Conservation (phyloP, 2,888 invertebrate genomes). For the Synergus umbraculus region DNA sequence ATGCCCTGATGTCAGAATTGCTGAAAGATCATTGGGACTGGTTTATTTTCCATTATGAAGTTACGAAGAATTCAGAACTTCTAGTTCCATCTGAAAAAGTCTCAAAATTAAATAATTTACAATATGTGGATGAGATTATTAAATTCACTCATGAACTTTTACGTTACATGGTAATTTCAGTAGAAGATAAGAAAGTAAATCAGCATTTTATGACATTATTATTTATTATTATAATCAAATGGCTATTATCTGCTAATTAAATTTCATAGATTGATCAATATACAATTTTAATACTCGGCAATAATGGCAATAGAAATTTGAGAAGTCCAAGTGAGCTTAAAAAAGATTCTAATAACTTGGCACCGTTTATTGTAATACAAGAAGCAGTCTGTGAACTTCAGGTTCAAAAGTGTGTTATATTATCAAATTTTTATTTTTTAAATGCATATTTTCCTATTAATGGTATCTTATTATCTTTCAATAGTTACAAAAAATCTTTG, state of each 20-base stretch:
- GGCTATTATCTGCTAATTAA: neutral
- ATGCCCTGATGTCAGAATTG: neutral
- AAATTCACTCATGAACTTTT: neutral
- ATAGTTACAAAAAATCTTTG: conserved; percentile 38
- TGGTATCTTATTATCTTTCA: neutral
- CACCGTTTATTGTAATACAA: conserved; percentile 56
- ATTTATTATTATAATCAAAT: neutral
- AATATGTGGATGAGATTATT: neutral
- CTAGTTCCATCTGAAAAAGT: neutral
- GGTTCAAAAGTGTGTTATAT: conserved; percentile 49
- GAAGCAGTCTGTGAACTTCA: conserved; percentile 92
- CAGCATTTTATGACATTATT: neutral
- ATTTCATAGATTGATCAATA: neutral
- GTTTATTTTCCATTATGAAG: conserved; percentile 12
- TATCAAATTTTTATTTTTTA: neutral
- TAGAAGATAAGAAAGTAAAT: too few species aligned
- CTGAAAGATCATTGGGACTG: conserved; percentile 16
- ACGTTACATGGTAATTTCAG: neutral
- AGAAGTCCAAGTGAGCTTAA: neutral
- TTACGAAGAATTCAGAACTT: neutral
- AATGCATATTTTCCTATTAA: neutral
- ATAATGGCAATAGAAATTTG: conserved; percentile 8
- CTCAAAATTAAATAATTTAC: neutral
- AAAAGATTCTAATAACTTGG: conserved; percentile 10
- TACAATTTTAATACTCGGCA: conserved; percentile 18